Evolutionary conservation across 1,140 invertebrate species (phyloP), one percentile per base, ranked within the genome.

Genomic region (Zeugodacus cucurbitae): DNA sequence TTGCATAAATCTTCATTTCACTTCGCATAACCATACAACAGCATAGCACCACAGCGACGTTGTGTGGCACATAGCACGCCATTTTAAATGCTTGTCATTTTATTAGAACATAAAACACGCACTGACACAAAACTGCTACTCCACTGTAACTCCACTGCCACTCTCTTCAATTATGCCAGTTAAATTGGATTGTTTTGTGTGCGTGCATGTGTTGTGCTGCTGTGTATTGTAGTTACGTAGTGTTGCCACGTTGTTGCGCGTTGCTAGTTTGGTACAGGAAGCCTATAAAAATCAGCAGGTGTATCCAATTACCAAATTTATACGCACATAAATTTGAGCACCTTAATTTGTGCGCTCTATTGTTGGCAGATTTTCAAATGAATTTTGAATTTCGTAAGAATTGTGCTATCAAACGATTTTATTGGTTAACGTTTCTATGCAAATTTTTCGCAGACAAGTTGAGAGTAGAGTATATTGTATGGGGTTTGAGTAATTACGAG

Each of bases 231-330:
- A 14, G 26, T 32, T 10, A 20, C 10, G n/a, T 32, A 32, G 62
- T 17, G 62, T 29, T 67, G 29, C 6, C 62, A 10, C 20, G 7
- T 67, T 6, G 6, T 7, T 54, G 6, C 14, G 6, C 48, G 20
- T 67, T 7, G 62, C 62, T 74, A 74, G 70, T 41, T 62, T 62
- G 20, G 5, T 29, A n/a, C n/a, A 74, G 17, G 37, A 20, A 74
- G 37, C 29, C 22, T 41, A 74, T 74, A 74, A 74, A 74, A 74
- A 74, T 44, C 70, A 74, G 70, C 70, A 74, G 70, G 70, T 74
- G 70, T 74, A 74, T 74, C 70, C 70, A 74, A 74, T 74, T 74
- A 74, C 70, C 70, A 74, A 74, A 74, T 74, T 74, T 74, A 74
- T 74, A 74, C 32, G 8, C n/a, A 22, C 70, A 41, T 74, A 41